phyloP scores from a whole-genome alignment of 2,888 invertebrate genomes.

The Eucriotettix oculatus region DNA sequence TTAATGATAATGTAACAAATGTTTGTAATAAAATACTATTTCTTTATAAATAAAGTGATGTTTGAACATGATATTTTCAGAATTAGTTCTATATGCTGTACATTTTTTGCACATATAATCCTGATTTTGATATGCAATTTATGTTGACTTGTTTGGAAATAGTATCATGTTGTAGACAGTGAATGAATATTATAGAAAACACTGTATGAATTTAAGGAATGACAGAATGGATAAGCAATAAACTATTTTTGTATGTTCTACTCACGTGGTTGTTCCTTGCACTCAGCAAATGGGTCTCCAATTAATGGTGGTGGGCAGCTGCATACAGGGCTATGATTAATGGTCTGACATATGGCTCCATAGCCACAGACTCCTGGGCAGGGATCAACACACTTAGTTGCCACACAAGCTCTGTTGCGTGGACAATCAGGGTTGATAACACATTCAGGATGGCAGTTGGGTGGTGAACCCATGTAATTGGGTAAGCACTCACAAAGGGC shows the following conservation, averaged over 20 bases:
- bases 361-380: conserved; percentile 67
- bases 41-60: too few relatives aligned
- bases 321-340: conserved; percentile 75
- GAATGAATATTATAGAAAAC: too few relatives aligned
- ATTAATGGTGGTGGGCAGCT: conserved; percentile 50
- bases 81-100: too few relatives aligned
- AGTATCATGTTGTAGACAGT: too few relatives aligned
- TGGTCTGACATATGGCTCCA: conserved; percentile 56
- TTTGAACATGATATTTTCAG: too few relatives aligned
- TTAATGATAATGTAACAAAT: too few relatives aligned
- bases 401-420: conserved; percentile 55
- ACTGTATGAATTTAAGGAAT: too few relatives aligned
- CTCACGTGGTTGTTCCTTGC: conserved; percentile 30
- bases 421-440: conserved; percentile 61
- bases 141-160: too few relatives aligned
- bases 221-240: too few relatives aligned
- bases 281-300: conserved; percentile 69
- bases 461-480: conserved; percentile 56
- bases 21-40: too few relatives aligned
- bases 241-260: conserved; percentile 9
- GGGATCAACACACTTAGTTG: conserved; percentile 63
- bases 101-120: too few relatives aligned
- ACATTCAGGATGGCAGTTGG: conserved; percentile 63
- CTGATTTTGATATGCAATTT: too few relatives aligned
- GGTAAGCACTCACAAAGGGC: conserved; percentile 60